phyloP scores from a whole-genome alignment of 2,113 vertebrate genomes.

The Diglossa brunneiventris region DNA sequence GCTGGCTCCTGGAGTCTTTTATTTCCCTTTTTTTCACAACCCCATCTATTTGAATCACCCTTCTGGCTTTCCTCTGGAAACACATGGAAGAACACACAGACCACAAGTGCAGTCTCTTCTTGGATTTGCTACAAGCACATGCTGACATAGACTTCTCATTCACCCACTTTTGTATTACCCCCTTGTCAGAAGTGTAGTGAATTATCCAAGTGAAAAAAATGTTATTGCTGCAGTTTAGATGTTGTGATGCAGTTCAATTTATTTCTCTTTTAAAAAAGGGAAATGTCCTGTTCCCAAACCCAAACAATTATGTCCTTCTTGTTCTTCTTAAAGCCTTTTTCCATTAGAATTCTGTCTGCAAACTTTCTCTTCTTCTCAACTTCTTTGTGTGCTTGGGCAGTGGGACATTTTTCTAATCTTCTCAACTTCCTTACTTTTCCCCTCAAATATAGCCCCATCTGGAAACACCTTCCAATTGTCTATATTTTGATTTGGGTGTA shows the following conservation, averaged over 20 bases:
- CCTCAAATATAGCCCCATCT: neutral
- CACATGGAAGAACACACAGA: fast-evolving
- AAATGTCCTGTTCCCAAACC: neutral
- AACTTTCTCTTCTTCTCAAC: neutral
- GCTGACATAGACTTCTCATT: neutral
- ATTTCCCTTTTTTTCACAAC: neutral
- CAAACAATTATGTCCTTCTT: neutral
- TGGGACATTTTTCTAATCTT: neutral
- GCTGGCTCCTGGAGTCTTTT: neutral
- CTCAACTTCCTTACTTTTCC: neutral
- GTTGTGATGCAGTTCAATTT: neutral
- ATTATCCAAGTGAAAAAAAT: neutral
- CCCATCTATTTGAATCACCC: neutral
- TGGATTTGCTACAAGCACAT: neutral
- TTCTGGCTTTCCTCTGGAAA: neutral
- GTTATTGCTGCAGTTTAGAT: neutral
- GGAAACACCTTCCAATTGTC: neutral
- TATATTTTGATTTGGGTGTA: neutral
- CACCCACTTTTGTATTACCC: neutral
- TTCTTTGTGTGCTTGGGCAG: neutral
- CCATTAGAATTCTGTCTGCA: neutral
- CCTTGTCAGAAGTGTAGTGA: neutral
- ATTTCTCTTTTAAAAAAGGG: neutral
- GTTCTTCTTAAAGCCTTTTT: neutral
- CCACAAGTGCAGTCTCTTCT: neutral